These are phyloP conservation scores for Manis javanica DNA, from an alignment of 2,797 vertebrate genomes.

Conservation along the genomic window DNA sequence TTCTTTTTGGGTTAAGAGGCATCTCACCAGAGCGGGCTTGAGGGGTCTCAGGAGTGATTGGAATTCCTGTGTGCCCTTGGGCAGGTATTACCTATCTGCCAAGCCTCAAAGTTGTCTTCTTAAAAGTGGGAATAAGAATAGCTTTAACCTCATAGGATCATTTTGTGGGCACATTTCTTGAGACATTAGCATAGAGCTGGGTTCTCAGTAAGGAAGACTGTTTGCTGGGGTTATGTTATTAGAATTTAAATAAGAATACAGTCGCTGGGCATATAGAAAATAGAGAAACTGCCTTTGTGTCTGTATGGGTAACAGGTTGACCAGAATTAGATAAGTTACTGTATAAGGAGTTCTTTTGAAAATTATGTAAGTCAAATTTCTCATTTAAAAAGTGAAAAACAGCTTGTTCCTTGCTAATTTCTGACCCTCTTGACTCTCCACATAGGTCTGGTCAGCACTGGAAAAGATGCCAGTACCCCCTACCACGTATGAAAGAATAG, in stretches of 20 bases:
- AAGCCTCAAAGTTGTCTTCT: background rate
- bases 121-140: background rate
- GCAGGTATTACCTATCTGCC: background rate
- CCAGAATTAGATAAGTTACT: slow-evolving; percentile 5
- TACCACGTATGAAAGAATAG: slow-evolving; percentile 86
- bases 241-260: background rate
- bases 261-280: background rate
- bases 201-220: background rate
- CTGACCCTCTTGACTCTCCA: background rate
- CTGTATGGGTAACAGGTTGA: background rate
- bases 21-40: background rate
- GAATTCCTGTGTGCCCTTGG: background rate
- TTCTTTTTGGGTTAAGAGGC: background rate
- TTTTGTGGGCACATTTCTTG: background rate
- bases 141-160: background rate
- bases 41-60: background rate
- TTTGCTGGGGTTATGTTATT: background rate
- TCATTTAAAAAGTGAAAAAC: slow-evolving; percentile 19
- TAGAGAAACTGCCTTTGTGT: background rate
- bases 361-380: background rate
- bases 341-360: background rate
- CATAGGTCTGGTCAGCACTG: slow-evolving; percentile 48
- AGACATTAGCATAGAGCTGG: background rate
- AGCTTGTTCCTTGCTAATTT: background rate
- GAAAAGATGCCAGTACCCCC: slow-evolving; percentile 76